A percentile compares a stretch with the other conserved stretches of the same genome.
phyloP scores from a whole-genome alignment of 2,797 vertebrate species.

The Liasis olivaceus region DNA sequence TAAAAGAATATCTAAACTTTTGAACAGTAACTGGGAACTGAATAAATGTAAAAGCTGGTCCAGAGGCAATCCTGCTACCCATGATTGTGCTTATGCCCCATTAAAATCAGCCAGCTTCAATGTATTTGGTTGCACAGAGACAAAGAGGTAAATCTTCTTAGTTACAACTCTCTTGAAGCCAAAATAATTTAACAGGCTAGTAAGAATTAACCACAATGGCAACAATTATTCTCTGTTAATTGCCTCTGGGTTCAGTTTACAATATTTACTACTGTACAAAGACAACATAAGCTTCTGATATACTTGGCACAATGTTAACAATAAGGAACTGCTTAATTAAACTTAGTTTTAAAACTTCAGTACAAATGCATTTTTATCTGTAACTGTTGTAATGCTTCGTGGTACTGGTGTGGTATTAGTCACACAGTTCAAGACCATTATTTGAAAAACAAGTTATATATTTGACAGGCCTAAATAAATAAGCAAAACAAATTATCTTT shows the following conservation, averaged over 20 bases:
- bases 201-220: background rate
- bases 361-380: background rate
- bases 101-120: background rate
- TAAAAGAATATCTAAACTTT: background rate
- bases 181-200: constrained; percentile 18
- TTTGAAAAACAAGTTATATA: background rate
- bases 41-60: background rate
- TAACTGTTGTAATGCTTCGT: background rate
- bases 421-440: background rate
- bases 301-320: background rate
- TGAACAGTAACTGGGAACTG: background rate
- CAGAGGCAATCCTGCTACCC: background rate
- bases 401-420: background rate
- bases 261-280: background rate
- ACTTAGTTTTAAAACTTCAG: background rate
- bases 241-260: background rate
- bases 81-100: background rate
- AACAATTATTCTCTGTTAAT: background rate
- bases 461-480: background rate
- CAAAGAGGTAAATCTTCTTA: background rate
- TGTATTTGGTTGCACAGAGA: background rate
- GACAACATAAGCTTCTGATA: background rate
- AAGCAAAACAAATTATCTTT: background rate
- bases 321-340: background rate
- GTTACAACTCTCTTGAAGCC: background rate